Evolutionary conservation across 2,888 invertebrate species (phyloP).

Genomic region (Apamea crenata): DNA sequence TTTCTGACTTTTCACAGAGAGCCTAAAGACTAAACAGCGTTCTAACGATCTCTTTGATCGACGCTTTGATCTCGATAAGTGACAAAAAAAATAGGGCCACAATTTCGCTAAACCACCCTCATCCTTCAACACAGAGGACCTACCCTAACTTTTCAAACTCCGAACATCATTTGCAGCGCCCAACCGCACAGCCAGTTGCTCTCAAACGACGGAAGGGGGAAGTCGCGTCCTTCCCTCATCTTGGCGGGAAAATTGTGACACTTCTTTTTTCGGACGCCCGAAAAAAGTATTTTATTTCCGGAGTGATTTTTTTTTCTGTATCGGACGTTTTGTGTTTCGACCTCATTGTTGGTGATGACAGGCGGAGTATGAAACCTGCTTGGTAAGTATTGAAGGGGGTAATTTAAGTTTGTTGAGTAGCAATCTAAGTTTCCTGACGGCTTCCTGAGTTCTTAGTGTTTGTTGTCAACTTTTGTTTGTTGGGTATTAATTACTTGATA

Average conservation of each 20-base stretch:
- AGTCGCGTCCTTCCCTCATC: slow-evolving; percentile 68
- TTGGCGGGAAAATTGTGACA: slow-evolving; percentile 78
- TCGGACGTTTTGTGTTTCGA: slow-evolving; percentile 45
- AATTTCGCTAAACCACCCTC: slow-evolving; percentile 47
- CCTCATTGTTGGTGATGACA: slow-evolving; percentile 38
- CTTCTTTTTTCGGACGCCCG: slow-evolving; percentile 73
- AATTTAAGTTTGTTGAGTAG: slow-evolving; percentile 64
- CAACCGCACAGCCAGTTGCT: slow-evolving; percentile 76
- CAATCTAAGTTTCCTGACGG: slow-evolving; percentile 64
- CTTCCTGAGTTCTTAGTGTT: slow-evolving; percentile 54
- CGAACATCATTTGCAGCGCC: slow-evolving; percentile 80
- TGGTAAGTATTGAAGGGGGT: slow-evolving; percentile 60
- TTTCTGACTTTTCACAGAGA: background rate
- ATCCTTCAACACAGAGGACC: slow-evolving; percentile 60
- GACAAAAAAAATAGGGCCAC: slow-evolving; percentile 21
- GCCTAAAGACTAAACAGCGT: background rate
- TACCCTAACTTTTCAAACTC: slow-evolving; percentile 77
- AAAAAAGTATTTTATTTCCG: slow-evolving; percentile 51
- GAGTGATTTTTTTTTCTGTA: slow-evolving; percentile 49
- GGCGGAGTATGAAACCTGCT: slow-evolving; percentile 39
- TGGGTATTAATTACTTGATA: slow-evolving; percentile 58
- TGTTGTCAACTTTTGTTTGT: slow-evolving; percentile 63
- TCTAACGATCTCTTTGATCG: slow-evolving; percentile 5
- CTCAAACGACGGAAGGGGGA: slow-evolving; percentile 68
- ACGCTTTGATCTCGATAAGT: slow-evolving; percentile 18